These are phyloP conservation scores for Agrenia bidenticulata DNA, from an alignment of 2,888 invertebrate species.

Conservation along the genomic window DNA sequence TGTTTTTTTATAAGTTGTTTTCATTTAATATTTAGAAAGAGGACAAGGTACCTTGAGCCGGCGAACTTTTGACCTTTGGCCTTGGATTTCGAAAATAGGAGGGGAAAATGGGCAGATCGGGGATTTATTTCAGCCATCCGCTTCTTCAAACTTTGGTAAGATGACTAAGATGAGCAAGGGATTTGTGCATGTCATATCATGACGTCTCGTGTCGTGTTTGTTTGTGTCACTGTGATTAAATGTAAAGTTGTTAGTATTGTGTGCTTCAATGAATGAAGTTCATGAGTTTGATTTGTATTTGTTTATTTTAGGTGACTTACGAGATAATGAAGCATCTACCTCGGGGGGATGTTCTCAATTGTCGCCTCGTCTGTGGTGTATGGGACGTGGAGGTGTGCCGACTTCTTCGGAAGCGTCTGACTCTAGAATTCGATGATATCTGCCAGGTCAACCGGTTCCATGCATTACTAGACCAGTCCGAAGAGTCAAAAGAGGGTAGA, in stretches of 20 bases:
- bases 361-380: slow-evolving; percentile 25
- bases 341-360: slow-evolving; percentile 22
- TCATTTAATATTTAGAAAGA: too few species aligned
- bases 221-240: too few species aligned
- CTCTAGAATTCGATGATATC: slow-evolving; percentile 29
- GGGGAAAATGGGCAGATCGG: too few species aligned
- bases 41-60: too few species aligned
- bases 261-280: not conserved
- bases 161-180: not conserved
- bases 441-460: slow-evolving; percentile 34
- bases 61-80: too few species aligned
- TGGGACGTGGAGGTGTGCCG: slow-evolving; percentile 31
- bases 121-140: slow-evolving; percentile 19
- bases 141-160: slow-evolving; percentile 12
- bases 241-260: too few species aligned
- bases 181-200: not conserved
- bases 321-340: slow-evolving; percentile 24
- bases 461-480: slow-evolving; percentile 24
- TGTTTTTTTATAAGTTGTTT: too few species aligned
- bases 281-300: not conserved
- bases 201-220: too few species aligned
- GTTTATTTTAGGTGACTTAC: slow-evolving; percentile 22
- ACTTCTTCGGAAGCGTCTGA: slow-evolving; percentile 25
- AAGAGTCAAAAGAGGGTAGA: slow-evolving; percentile 17
- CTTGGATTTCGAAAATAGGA: too few species aligned